These are phyloP conservation scores for Phylloscopus trochilus DNA, from an alignment of 2,113 vertebrate species.

Conservation along the genomic window DNA sequence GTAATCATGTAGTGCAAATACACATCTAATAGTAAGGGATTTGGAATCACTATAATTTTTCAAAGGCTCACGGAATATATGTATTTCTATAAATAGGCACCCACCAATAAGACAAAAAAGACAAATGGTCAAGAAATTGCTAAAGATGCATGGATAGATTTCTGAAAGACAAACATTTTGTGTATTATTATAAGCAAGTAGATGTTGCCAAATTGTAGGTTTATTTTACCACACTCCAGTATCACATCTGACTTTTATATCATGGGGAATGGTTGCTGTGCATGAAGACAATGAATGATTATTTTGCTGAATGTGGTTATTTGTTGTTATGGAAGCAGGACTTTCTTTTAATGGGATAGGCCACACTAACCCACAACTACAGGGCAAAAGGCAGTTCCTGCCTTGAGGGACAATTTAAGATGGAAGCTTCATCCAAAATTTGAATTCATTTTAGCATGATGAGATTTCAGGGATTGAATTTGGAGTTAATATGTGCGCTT, in stretches of 20 bases:
- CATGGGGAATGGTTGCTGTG: background rate
- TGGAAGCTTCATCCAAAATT: background rate
- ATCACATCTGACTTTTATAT: constrained; percentile 2
- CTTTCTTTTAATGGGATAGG: background rate
- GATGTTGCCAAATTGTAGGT: background rate
- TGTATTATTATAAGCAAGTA: background rate
- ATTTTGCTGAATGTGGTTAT: constrained; percentile 2
- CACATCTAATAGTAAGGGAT: background rate
- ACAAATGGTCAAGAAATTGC: background rate
- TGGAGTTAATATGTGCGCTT: background rate
- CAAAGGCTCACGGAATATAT: background rate
- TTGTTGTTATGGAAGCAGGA: background rate
- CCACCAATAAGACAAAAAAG: background rate
- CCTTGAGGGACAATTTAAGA: background rate
- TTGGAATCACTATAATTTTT: background rate
- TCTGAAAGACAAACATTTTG: background rate
- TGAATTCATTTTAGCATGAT: background rate
- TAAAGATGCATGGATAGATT: background rate
- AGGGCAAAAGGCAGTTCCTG: background rate
- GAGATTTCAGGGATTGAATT: background rate
- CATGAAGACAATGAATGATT: background rate
- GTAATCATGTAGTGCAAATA: background rate
- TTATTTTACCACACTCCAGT: background rate
- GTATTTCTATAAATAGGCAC: background rate
- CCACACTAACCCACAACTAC: background rate